These are phyloP conservation scores for Zeuzera pyrina DNA, from an alignment of 2,888 invertebrate genomes.

Conservation along the genomic window DNA sequence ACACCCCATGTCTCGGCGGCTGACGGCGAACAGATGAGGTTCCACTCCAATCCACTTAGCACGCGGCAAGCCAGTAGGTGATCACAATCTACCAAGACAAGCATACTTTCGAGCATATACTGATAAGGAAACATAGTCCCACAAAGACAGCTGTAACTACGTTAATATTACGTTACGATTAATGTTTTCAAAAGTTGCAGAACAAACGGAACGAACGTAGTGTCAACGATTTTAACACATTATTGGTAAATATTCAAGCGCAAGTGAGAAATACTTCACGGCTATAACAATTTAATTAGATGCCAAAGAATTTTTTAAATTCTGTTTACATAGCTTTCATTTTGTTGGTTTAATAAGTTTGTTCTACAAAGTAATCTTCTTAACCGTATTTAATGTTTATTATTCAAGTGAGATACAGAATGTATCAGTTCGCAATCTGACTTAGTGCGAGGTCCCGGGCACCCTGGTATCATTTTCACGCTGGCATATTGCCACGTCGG, in stretches of 20 bases:
- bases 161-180: neutral
- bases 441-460: slow-evolving; percentile 21
- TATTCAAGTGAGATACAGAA: slow-evolving; percentile 32
- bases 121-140: too few species aligned
- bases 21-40: slow-evolving; percentile 68
- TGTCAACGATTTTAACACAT: too few species aligned
- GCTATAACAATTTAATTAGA: slow-evolving; percentile 51
- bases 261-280: too few species aligned
- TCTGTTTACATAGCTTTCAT: slow-evolving; percentile 5
- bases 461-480: slow-evolving; percentile 51
- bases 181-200: neutral
- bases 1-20: slow-evolving; percentile 26
- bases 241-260: too few species aligned
- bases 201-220: slow-evolving; percentile 13
- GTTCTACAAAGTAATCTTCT: slow-evolving; percentile 37
- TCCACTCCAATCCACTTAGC: slow-evolving; percentile 70
- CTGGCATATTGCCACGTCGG: slow-evolving; percentile 41
- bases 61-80: slow-evolving; percentile 51
- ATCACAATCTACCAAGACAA: slow-evolving; percentile 43
- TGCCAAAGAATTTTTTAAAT: slow-evolving; percentile 8
- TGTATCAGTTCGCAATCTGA: slow-evolving; percentile 31
- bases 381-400: slow-evolving; percentile 47
- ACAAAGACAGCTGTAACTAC: too few species aligned
- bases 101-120: slow-evolving; percentile 27
- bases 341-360: slow-evolving; percentile 47